Conservation (phyloP, 2,888 invertebrate genomes). For the Apamea crenata region DNA sequence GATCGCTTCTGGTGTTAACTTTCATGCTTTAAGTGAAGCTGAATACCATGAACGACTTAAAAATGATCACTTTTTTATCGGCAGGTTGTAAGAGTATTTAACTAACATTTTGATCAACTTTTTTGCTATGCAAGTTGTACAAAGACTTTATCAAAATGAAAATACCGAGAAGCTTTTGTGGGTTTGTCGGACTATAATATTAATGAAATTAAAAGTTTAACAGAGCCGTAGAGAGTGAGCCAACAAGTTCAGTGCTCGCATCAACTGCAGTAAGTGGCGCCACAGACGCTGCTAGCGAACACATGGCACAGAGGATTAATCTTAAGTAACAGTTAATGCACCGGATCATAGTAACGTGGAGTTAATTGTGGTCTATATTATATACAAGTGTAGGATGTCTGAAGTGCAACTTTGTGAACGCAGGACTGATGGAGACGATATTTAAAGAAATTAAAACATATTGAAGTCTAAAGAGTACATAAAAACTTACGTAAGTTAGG, state of each 20-base stretch:
- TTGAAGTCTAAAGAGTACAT: neutral
- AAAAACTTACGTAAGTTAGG: neutral
- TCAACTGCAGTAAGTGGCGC: slow-evolving; percentile 37
- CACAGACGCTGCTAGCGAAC: slow-evolving; percentile 21
- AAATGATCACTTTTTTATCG: neutral
- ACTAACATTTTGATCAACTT: neutral
- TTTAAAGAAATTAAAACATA: neutral
- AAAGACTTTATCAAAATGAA: neutral
- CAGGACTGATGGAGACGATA: neutral
- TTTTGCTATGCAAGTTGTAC: neutral
- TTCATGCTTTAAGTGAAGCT: neutral
- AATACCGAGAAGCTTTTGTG: neutral
- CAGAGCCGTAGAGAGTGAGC: neutral
- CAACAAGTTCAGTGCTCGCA: slow-evolving; percentile 51
- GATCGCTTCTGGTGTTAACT: neutral
- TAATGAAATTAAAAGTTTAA: slow-evolving; percentile 34
- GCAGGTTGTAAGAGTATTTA: neutral
- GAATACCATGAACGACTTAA: neutral
- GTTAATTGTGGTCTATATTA: slow-evolving; percentile 18
- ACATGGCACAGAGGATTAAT: slow-evolving; percentile 23
- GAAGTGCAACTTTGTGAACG: slow-evolving; percentile 4
- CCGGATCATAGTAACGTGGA: slow-evolving; percentile 5
- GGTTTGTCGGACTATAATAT: slow-evolving; percentile 2
- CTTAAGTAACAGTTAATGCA: slow-evolving; percentile 7
- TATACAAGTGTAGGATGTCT: neutral